phyloP scores from a whole-genome alignment of 2,113 vertebrate genomes.

The Mustelus asterias region DNA sequence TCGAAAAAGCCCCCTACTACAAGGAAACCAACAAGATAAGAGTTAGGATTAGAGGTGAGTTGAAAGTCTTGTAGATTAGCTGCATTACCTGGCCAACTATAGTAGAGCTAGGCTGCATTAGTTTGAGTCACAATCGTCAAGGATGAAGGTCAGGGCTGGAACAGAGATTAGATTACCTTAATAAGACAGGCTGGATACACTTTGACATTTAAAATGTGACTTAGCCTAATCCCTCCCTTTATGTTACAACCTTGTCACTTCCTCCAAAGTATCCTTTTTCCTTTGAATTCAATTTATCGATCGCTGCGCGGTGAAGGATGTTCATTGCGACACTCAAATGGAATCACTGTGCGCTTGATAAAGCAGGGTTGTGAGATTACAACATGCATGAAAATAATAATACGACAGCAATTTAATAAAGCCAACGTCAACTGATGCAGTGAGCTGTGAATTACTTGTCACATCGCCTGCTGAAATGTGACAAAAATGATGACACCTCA shows the following conservation, averaged over 20 bases:
- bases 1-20: not conserved
- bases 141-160: not conserved
- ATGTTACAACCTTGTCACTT: not conserved
- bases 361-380: not conserved
- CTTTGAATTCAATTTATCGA: not conserved
- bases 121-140: not conserved
- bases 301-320: not conserved
- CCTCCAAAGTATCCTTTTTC: not conserved
- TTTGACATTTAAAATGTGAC: not conserved
- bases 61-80: not conserved
- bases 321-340: not conserved
- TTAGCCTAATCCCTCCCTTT: not conserved
- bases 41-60: not conserved
- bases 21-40: not conserved
- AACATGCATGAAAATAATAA: not conserved
- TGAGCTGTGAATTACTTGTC: slow-evolving; percentile 13
- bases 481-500: not conserved
- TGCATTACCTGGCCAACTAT: not conserved
- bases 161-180: not conserved
- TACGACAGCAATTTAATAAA: not conserved
- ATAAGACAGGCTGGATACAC: not conserved
- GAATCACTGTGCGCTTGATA: not conserved
- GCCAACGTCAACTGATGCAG: not conserved
- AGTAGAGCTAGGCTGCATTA: not conserved
- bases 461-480: not conserved